These are phyloP conservation scores for Marmota flaviventris DNA, from an alignment of 2,113 vertebrate species.

Conservation along the genomic window DNA sequence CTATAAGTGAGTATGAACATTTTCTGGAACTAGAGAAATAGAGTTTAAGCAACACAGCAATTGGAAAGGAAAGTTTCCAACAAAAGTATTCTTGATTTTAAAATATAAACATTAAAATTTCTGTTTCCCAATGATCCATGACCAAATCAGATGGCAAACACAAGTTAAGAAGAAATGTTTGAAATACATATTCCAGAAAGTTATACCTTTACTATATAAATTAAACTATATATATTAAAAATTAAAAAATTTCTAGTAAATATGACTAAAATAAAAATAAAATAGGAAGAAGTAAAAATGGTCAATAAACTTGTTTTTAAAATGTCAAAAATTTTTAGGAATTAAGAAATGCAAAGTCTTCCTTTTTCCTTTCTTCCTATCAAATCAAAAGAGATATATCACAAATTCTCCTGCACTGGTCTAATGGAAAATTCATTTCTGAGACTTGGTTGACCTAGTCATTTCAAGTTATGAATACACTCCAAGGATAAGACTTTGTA, in stretches of 20 bases:
- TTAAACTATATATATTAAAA: not conserved
- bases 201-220: not conserved
- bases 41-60: not conserved
- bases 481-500: not conserved
- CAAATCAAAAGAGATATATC: not conserved
- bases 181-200: not conserved
- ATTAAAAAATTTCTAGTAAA: not conserved
- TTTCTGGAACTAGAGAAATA: not conserved
- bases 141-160: not conserved
- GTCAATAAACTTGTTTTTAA: not conserved
- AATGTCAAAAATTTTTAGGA: not conserved
- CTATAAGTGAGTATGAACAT: not conserved
- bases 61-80: not conserved
- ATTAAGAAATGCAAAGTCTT: not conserved
- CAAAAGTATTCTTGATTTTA: not conserved
- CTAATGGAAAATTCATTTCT: not conserved
- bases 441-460: not conserved
- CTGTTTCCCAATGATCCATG: not conserved
- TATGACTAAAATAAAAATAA: not conserved
- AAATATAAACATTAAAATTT: conserved; percentile 50
- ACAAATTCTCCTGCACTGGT: not conserved
- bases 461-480: not conserved
- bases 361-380: not conserved
- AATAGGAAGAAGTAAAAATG: not conserved
- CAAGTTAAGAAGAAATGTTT: not conserved